phyloP scores from a whole-genome alignment of 2,888 invertebrate genomes.

The Embidobia sp. region DNA sequence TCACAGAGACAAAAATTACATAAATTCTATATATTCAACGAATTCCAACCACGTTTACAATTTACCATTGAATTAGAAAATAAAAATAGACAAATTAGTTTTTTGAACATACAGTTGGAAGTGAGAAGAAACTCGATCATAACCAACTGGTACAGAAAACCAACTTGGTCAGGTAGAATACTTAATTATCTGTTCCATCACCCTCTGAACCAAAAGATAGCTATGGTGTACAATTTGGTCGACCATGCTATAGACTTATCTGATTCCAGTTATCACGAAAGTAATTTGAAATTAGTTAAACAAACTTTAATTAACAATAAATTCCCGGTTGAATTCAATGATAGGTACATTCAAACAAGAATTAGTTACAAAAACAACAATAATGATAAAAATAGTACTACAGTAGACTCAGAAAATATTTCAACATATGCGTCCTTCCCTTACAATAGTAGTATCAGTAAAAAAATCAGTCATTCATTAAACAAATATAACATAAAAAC shows the following conservation, averaged over 20 bases:
- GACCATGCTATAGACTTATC: conserved; percentile 4
- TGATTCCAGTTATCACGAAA: background rate
- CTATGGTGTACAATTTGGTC: conserved; percentile 6
- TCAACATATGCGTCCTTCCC: background rate
- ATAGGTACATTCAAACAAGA: background rate
- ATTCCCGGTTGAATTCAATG: background rate
- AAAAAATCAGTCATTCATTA: background rate
- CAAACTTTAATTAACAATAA: conserved; percentile 10
- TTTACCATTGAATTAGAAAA: conserved; percentile 24
- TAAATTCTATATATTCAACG: conserved; percentile 2
- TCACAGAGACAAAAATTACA: too few species aligned
- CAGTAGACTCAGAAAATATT: too few species aligned
- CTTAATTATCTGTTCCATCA: conserved; percentile 6
- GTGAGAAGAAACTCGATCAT: background rate
- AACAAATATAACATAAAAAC: conserved; percentile 4
- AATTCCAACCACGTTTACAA: conserved; percentile 5
- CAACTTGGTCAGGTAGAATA: background rate
- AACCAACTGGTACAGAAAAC: conserved; percentile 1
- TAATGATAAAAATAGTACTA: background rate
- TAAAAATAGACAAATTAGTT: conserved; percentile 14
- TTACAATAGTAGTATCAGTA: background rate
- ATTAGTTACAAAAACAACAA: background rate
- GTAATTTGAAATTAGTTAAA: conserved; percentile 2
- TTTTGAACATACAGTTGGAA: conserved; percentile 1
- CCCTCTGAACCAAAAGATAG: conserved; percentile 15